Base-by-base conservation (phyloP, 2,797 vertebrate species). In the Emydoidea blandingii region DNA sequence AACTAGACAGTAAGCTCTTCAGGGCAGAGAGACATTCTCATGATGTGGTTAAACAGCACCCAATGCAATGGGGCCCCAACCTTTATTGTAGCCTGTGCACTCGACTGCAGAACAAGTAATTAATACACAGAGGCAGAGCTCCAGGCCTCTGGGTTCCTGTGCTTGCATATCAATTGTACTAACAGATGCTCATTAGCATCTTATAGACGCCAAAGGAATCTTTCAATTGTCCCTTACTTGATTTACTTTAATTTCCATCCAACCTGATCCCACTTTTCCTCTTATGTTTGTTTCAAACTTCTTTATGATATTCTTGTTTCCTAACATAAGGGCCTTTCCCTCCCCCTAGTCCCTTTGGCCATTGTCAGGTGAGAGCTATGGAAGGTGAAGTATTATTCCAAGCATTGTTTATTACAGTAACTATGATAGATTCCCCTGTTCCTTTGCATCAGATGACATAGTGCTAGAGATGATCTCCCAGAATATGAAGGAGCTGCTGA, bases 371-470 rank as follows among this genome's bases (percentile, higher is more conserved):
- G 56, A 83, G 80, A 47, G 53, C 49, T 50, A 31, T 50, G 52
- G 52, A 54, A 27, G 12, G 37, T 53, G 37, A 54, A 27, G 5
- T 72, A 41, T 9, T 54, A 37, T 54, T 81, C 23, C 25, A 81
- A 27, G 4, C 14, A 31, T 1, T 78, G 62, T 18, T 62, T 62
- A 8, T 11, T 84, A 34, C 37, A 37, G 72, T 27, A 62, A 76
- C 34, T 83, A 81, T 56, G 19, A 12, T 14, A 10, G 50, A 25
- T 81, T 21, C 47, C n/a, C 21, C 27, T 74, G 11, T 85, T 83
- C 3, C 21, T 53, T 95, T 78, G 12, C 54, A 5, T 78, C 97
- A 99, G 98, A 94, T 19, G 97, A 98, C 0, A 78, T 97, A 49
- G 79, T 96, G 82, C 50, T 94, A 1, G 97, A 98, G 90, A 89